Evolutionary conservation across 64 coral and sea anemone species (phyloP), one percentile per base, ranked within the genome.

Genomic region (Montipora efflorescens): DNA sequence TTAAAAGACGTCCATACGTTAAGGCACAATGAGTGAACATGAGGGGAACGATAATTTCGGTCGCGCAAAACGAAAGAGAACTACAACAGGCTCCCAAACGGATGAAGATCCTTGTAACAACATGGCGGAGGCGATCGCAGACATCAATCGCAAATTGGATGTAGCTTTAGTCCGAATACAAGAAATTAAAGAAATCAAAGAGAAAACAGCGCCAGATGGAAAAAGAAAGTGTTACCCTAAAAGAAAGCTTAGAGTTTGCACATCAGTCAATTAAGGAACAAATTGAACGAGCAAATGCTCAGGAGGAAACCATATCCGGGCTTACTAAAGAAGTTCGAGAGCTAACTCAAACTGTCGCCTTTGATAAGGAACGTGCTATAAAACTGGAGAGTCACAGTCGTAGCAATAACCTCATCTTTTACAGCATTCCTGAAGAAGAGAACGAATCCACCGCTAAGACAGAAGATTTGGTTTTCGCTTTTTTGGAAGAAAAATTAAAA

Each of bases 141-240:
- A 28, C 28, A 79, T 50, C 14, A 79, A 79, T 48, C 47, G 0
- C 4, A 77, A 77, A 48, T 46, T 77, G 4, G 44, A 77, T 46
- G 6, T 77, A 11, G 14, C 8, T 79, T 48, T 79, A 19, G 76
- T 48, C 11, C 47, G 76, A 19, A 79, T 77, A 4, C 14, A 51
- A 51, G 14, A 79, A 79, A 79, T 79, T 18, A 10, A 79, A 25
- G 47, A 79, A 19, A 79, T 79, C 21, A 79, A 51, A 79, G 76
- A 79, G 21, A n/a, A 79, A 79, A 8, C 76, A 79, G 20, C 48
- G 52, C 13, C 0, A 51, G 47, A 5, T 50, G 76, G 47, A 79
- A 36, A 51, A 79, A 51, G 47, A 5, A 51, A 79, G 6, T 79
- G 48, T 48, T 79, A 16, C 48, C 5, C 76, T 53, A 16, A 19